Conservation (phyloP, 35 echinoderm and acorn worm species). For the Eucidaris tribuloides region DNA sequence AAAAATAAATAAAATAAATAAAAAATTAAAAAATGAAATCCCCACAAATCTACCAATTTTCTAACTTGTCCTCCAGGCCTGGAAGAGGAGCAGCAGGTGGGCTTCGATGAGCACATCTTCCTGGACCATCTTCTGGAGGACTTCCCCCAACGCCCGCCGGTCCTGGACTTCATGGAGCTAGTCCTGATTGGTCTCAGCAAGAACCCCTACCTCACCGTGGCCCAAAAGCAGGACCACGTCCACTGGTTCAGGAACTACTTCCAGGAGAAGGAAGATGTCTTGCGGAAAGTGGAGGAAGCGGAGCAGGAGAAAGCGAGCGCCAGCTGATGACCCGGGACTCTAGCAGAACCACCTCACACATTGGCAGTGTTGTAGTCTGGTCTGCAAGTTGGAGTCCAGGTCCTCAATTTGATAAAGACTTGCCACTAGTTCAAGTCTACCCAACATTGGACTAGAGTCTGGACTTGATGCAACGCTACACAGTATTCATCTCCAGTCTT, state of each 20-base stretch:
- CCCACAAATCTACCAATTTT: too few species aligned
- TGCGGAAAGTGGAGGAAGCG: slow-evolving; percentile 39
- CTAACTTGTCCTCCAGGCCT: slow-evolving; percentile 47
- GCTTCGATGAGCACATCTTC: slow-evolving; percentile 90
- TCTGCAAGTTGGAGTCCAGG: too few species aligned
- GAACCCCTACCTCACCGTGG: slow-evolving; percentile 86
- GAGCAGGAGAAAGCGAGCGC: slow-evolving; percentile 8
- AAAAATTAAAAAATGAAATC: too few species aligned
- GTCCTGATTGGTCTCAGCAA: slow-evolving; percentile 77
- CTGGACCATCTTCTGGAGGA: slow-evolving; percentile 70
- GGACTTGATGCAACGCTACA: too few species aligned
- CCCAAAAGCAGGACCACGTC: slow-evolving; percentile 90
- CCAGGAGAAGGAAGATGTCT: slow-evolving; percentile 56
- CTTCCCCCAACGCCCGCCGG: slow-evolving; percentile 58
- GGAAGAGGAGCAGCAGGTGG: slow-evolving; percentile 77
- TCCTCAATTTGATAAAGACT: too few species aligned
- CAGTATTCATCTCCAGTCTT: too few species aligned
- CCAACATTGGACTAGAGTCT: too few species aligned
- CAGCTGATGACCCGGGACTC: too few species aligned
- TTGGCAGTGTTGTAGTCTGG: too few species aligned
- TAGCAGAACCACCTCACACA: too few species aligned
- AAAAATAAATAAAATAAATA: too few species aligned
- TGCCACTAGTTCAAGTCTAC: too few species aligned
- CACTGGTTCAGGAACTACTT: slow-evolving; percentile 90
- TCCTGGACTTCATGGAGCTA: slow-evolving; percentile 91